Base-by-base conservation (phyloP, 2,797 vertebrate species). In the Amazona ochrocephala region DNA sequence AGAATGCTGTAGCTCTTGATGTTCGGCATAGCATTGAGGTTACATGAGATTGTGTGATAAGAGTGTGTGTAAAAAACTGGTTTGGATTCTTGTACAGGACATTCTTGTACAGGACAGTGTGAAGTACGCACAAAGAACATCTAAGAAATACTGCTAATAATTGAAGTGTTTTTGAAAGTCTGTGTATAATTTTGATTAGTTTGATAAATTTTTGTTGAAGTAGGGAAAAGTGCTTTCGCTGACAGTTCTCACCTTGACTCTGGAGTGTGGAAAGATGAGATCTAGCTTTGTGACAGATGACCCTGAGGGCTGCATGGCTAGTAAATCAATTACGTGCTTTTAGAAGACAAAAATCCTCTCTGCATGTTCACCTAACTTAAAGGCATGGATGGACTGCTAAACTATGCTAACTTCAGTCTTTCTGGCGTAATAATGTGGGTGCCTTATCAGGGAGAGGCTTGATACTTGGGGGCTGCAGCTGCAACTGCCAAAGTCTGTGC, bases 31-130 rank as follows among this genome's bases (percentile, higher is more conserved):
- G 20, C 37, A 27, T 50, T 76, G 76, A 42, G 53, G 9, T 72
- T 75, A 50, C 30, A 42, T 27, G 51, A 24, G 24, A 37, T 23
- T 56, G 39, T 71, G 53, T 41, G 51, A 3, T 65, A 54, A 65
- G 9, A 24, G 6, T 0, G 0, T 24, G 2, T 56, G 53, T 60
- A 60, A 27, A 66, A 62, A 13, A n/a, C 9, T 12, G 24, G 45
- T 82, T 82, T 1, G 6, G 5, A 42, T 76, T 34, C 26, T 72
- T 56, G 20, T 72, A 21, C 37, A 41, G 56, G 27, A 68, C 23
- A 42, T 76, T 34, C 26, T 72, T 56, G 20, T 72, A 54, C 2
- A 37, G 30, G 27, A 45, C 15, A 39, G 23, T 20, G 24, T 60
- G 56, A 79, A 68, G 19, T 68, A 65, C 26, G 15, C 58, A 64